Percentiles rank a stretch among this genome's conserved stretches.
phyloP scores from a whole-genome alignment of 2,888 invertebrate species.

The Acanthosepion esculentum region DNA sequence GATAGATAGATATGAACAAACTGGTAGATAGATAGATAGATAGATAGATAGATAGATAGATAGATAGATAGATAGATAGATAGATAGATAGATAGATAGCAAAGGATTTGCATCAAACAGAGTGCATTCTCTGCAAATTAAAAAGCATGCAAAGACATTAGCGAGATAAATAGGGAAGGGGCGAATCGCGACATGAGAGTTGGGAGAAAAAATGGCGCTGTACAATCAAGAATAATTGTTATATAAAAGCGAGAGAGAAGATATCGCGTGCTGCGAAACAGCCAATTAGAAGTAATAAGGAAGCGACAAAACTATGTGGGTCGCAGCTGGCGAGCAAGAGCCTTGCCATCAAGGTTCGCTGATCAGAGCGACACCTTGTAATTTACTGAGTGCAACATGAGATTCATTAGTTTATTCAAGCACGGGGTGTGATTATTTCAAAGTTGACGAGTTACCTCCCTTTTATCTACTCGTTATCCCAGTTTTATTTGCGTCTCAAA shows the following conservation, averaged over 20 bases:
- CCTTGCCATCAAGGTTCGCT: constrained; percentile 10
- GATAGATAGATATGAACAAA: neutral
- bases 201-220: neutral
- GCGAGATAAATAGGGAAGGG: neutral
- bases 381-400: neutral
- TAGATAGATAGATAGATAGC: neutral
- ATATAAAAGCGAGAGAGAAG: neutral
- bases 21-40: neutral
- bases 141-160: neutral
- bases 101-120: no score
- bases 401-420: constrained; percentile 1
- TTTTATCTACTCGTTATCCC: neutral
- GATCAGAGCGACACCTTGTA: constrained; percentile 33
- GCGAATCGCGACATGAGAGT: neutral
- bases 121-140: no score
- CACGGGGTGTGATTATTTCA: neutral
- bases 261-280: neutral
- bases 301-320: neutral
- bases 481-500: constrained; percentile 8
- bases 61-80: neutral
- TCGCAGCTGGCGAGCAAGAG: constrained; percentile 6
- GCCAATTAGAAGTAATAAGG: constrained; percentile 6
- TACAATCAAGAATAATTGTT: neutral
- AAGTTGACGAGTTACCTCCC: neutral
- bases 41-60: neutral